A percentile compares a stretch with the other conserved stretches of the same genome.
These are phyloP conservation scores for Hippocampus comes DNA, from an alignment of 2,113 vertebrate genomes.

Conservation along the genomic window DNA sequence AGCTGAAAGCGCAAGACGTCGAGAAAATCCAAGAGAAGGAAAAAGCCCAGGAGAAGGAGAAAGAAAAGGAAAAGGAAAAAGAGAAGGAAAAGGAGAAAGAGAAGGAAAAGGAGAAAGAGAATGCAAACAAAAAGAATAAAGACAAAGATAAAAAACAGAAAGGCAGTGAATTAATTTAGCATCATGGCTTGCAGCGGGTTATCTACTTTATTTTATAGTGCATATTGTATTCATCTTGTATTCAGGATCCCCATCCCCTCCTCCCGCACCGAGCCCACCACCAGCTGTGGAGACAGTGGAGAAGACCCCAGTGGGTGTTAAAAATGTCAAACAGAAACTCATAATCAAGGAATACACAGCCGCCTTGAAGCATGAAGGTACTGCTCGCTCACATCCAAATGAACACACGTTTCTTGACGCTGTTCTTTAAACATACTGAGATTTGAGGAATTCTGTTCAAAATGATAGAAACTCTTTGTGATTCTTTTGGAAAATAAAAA, in stretches of 20 bases:
- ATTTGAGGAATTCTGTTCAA: too few species aligned
- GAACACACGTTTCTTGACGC: too few species aligned
- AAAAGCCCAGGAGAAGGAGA: neutral
- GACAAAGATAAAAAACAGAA: slow-evolving; percentile 23
- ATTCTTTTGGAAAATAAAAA: too few species aligned
- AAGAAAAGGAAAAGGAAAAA: neutral
- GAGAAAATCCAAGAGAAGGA: slow-evolving; percentile 24
- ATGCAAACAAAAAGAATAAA: slow-evolving; percentile 60
- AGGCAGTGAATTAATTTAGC: slow-evolving; percentile 18
- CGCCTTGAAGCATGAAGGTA: slow-evolving; percentile 82
- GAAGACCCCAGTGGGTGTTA: slow-evolving; percentile 40
- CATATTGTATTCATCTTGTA: neutral
- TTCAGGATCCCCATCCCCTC: slow-evolving; percentile 40
- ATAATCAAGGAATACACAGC: slow-evolving; percentile 72
- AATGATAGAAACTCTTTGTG: too few species aligned
- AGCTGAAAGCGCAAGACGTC: slow-evolving; percentile 31
- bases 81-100: neutral
- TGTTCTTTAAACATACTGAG: too few species aligned
- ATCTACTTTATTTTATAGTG: neutral
- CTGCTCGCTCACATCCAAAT: slow-evolving; percentile 17
- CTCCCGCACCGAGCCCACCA: slow-evolving; percentile 26
- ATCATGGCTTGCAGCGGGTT: neutral
- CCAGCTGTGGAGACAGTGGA: slow-evolving; percentile 54
- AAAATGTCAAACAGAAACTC: slow-evolving; percentile 68
- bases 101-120: slow-evolving; percentile 11